These are phyloP conservation scores for Aphelenchoides bicaudatus DNA, from an alignment of 2,888 invertebrate genomes.

Conservation along the genomic window DNA sequence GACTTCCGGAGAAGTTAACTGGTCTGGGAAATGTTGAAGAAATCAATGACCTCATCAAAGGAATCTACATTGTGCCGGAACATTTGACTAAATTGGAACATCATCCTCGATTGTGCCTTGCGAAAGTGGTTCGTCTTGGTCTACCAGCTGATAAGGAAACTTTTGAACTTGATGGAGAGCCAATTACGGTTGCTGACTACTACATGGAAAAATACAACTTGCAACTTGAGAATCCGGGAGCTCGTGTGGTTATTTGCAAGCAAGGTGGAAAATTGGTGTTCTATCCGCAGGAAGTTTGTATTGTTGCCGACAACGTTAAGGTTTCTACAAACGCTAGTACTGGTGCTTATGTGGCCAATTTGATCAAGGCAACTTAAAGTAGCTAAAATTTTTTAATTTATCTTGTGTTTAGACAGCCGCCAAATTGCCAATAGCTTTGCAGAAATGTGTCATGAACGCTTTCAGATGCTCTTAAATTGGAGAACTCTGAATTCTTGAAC, in stretches of 20 bases:
- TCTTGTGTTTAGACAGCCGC: too few relatives aligned
- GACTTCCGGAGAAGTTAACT: background rate
- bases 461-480: too few relatives aligned
- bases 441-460: too few relatives aligned
- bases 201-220: background rate
- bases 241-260: constrained; percentile 9
- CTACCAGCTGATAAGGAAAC: background rate
- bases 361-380: too few relatives aligned
- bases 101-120: background rate
- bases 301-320: constrained; percentile 8
- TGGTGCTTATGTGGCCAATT: too few relatives aligned
- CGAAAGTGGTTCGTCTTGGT: background rate
- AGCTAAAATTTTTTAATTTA: too few relatives aligned
- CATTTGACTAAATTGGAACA: background rate
- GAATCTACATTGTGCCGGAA: background rate
- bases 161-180: background rate
- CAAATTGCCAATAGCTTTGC: too few relatives aligned
- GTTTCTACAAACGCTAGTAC: too few relatives aligned
- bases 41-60: background rate
- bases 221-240: too few relatives aligned
- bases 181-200: constrained; percentile 6
- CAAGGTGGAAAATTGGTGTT: background rate
- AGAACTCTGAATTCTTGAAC: too few relatives aligned
- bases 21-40: too few relatives aligned
- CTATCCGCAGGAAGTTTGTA: constrained; percentile 2